These are phyloP conservation scores for Xyrauchen texanus DNA, from an alignment of 2,113 vertebrate species.

Conservation along the genomic window DNA sequence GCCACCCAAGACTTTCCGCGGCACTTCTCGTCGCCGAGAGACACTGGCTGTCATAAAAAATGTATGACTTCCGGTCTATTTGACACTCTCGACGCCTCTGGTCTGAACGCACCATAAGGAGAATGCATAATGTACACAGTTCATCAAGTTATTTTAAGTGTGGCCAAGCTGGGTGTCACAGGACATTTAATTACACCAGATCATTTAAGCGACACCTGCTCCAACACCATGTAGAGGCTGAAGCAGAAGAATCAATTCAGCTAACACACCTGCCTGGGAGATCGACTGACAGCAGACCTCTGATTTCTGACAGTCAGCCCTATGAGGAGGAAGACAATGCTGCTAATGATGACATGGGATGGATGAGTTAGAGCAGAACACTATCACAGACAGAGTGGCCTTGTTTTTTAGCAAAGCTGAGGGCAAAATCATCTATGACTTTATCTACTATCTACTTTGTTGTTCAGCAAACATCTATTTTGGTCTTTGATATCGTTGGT, in stretches of 20 bases:
- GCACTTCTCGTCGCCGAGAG: too few species aligned
- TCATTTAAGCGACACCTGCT: conserved; percentile 8
- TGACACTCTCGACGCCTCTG: too few species aligned
- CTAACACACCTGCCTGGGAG: not conserved
- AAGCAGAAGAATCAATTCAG: not conserved
- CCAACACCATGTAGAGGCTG: not conserved
- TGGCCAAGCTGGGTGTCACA: conserved; percentile 15
- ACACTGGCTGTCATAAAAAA: too few species aligned
- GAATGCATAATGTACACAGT: conserved; percentile 1
- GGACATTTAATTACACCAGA: conserved; percentile 5
- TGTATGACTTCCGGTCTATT: too few species aligned
- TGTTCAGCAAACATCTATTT: conserved; percentile 13
- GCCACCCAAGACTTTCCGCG: too few species aligned
- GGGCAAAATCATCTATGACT: not conserved
- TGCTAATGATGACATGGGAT: not conserved
- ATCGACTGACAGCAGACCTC: conserved; percentile 6
- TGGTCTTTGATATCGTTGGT: not conserved
- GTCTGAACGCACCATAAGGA: too few species aligned
- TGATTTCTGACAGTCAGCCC: not conserved
- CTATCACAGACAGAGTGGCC: not conserved
- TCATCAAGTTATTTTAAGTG: conserved; percentile 28
- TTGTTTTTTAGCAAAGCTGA: not conserved
- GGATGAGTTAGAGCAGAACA: conserved; percentile 7
- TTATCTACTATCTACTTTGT: not conserved
- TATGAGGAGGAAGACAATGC: not conserved